Evolutionary conservation across 1,140 invertebrate species (phyloP).

Genomic region (Eupristina koningsbergeri): DNA sequence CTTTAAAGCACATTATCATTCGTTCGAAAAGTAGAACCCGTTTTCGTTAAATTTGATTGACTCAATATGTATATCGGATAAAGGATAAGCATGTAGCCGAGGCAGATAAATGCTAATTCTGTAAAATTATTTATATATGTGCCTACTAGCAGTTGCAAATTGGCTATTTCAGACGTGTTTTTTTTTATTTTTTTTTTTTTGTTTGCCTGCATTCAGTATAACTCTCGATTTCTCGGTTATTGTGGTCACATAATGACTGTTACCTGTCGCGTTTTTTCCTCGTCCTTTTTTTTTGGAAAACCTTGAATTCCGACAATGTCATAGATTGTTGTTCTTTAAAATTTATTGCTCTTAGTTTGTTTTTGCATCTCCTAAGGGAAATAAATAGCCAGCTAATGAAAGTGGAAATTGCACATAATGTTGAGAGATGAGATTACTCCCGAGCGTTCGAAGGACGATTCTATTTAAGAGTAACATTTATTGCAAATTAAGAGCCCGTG

Average conservation of each 20-base stretch:
- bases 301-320: not conserved
- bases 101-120: too few species aligned
- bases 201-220: too few species aligned
- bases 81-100: not conserved
- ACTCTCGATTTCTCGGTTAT: not conserved
- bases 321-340: not conserved
- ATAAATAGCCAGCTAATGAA: slow-evolving; percentile 33
- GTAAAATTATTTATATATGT: too few species aligned
- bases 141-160: too few species aligned
- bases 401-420: not conserved
- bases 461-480: not conserved
- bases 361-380: slow-evolving; percentile 4
- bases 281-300: not conserved
- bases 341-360: not conserved
- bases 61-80: not conserved
- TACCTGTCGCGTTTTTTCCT: not conserved
- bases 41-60: not conserved
- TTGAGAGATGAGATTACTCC: too few species aligned
- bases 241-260: not conserved
- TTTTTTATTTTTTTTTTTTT: too few species aligned
- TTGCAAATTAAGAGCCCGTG: not conserved
- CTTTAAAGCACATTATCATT: not conserved
- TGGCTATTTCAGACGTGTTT: too few species aligned
- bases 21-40: not conserved
- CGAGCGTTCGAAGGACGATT: too few species aligned